A percentile compares a stretch with the other conserved stretches of the same genome.
phyloP scores from a whole-genome alignment of 2,888 invertebrate species.

The Campoplex nolae region DNA sequence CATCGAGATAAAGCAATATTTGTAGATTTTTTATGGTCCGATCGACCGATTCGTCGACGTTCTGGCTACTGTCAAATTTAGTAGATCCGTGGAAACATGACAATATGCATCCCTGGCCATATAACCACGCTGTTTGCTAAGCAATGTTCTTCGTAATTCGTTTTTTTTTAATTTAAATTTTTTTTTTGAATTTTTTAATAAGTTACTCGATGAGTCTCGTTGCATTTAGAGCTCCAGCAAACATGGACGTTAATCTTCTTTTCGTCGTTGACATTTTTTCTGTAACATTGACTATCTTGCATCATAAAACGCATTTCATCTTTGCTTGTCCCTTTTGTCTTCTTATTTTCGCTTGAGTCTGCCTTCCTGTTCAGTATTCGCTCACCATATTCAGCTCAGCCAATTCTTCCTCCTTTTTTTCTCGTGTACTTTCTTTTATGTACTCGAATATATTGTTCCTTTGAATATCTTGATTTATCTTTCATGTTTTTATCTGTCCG shows the following conservation, averaged over 20 bases:
- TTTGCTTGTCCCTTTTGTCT: neutral
- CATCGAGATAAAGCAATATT: neutral
- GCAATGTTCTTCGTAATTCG: neutral
- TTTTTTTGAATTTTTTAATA: too few relatives aligned
- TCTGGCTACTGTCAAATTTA: too few relatives aligned
- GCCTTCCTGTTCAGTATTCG: neutral
- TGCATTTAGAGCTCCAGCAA: too few relatives aligned
- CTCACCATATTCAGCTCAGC: neutral
- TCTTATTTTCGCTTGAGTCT: neutral
- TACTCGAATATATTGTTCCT: neutral
- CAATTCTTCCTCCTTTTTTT: neutral
- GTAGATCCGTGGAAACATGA: neutral
- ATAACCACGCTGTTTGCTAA: neutral
- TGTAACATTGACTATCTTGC: too few relatives aligned
- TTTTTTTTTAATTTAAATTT: too few relatives aligned
- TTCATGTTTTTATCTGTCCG: neutral
- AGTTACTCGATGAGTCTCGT: too few relatives aligned
- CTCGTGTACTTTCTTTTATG: neutral
- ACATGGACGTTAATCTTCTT: too few relatives aligned
- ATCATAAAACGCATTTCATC: too few relatives aligned
- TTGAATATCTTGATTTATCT: neutral
- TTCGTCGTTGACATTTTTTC: too few relatives aligned
- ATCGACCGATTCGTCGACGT: neutral
- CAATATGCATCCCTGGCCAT: neutral
- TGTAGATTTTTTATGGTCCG: neutral